Conservation (phyloP, 2,888 invertebrate species). For the Mimas tiliae region DNA sequence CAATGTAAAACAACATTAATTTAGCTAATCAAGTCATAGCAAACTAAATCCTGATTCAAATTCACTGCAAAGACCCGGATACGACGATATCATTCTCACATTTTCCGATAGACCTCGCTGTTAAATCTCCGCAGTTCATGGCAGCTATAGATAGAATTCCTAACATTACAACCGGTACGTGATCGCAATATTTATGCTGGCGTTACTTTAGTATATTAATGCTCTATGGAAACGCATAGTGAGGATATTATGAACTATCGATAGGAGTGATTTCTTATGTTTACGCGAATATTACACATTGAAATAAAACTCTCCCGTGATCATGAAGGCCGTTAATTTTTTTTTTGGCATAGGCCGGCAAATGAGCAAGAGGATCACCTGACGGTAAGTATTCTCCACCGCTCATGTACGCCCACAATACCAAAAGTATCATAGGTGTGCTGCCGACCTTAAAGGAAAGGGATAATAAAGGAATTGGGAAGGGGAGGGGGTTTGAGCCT, state of each 20-base stretch:
- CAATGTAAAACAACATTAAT: background rate
- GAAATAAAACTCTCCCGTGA: too few species aligned
- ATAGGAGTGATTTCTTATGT: too few species aligned
- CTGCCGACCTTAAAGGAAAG: too few species aligned
- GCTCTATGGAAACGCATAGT: background rate
- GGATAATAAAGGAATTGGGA: too few species aligned
- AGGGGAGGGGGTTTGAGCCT: too few species aligned
- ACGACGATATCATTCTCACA: background rate
- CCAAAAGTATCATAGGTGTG: too few species aligned
- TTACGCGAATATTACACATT: too few species aligned
- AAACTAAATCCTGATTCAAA: background rate
- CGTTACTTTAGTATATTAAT: conserved; percentile 30
- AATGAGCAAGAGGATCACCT: too few species aligned
- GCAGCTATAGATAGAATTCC: conserved; percentile 33
- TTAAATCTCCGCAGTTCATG: conserved; percentile 27
- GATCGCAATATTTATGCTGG: conserved; percentile 41
- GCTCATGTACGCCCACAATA: too few species aligned
- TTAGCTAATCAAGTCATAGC: background rate
- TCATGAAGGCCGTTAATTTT: too few species aligned
- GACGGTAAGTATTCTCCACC: too few species aligned
- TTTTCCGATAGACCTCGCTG: background rate
- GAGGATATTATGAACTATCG: conserved; percentile 8
- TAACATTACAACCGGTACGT: conserved; percentile 42
- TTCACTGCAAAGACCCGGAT: background rate
- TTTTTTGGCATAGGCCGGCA: too few species aligned